A percentile compares a stretch with the other conserved stretches of the same genome.
phyloP scores from a whole-genome alignment of 2,113 vertebrate species.

The Psittacula cyanocephala region DNA sequence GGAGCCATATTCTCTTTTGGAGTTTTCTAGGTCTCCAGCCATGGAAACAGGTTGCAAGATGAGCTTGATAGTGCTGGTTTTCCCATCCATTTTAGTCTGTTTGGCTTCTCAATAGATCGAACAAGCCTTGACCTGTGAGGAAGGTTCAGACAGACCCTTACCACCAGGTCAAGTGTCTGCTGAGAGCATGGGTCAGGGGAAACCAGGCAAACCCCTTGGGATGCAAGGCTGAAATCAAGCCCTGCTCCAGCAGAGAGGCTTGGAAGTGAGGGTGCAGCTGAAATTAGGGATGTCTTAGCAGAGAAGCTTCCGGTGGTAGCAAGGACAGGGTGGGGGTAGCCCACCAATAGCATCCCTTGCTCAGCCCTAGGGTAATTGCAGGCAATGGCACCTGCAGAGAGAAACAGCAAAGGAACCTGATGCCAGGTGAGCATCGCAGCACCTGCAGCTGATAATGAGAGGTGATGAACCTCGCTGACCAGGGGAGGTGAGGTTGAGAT shows the following conservation, averaged over 20 bases:
- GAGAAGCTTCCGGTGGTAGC: background rate
- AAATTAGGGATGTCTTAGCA: background rate
- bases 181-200: rapidly evolving
- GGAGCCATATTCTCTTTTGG: background rate
- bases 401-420: background rate
- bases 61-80: background rate
- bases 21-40: background rate
- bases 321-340: background rate
- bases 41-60: background rate
- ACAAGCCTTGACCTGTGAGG: background rate
- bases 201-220: background rate
- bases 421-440: background rate
- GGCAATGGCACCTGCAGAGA: background rate
- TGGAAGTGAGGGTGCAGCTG: background rate
- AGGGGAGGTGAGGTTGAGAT: background rate
- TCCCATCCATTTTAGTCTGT: background rate
- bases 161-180: background rate
- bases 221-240: background rate
- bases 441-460: background rate
- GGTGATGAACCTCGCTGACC: rapidly evolving
- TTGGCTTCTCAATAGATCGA: background rate
- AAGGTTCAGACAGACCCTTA: background rate
- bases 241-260: background rate
- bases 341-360: background rate
- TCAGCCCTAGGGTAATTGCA: background rate